Percentiles rank a stretch among this genome's conserved stretches.
phyloP scores from a whole-genome alignment of 64 coral and sea anemone species.

The Pocillopora damicornis region DNA sequence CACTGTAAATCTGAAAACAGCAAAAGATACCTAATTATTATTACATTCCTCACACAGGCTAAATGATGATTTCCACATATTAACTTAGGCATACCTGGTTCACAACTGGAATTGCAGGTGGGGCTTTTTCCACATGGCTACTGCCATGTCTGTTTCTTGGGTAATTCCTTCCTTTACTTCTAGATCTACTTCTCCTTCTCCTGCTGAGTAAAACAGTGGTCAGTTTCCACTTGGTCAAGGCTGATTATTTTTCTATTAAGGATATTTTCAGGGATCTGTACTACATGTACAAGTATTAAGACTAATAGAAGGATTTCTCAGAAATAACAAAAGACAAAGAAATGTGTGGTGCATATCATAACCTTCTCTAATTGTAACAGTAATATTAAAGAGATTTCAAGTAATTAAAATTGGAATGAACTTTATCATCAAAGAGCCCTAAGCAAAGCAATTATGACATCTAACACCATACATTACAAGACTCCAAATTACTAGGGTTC shows the following conservation, averaged over 20 bases:
- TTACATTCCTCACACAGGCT: not conserved
- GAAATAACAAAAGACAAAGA: no score
- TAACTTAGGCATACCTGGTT: slow-evolving; percentile 57
- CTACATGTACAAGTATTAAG: no score
- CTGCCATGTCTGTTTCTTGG: slow-evolving; percentile 50
- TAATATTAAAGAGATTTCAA: no score
- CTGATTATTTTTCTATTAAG: not conserved
- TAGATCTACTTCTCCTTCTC: slow-evolving; percentile 9
- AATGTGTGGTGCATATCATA: no score
- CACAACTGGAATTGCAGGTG: slow-evolving; percentile 63
- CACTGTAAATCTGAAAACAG: slow-evolving; percentile 77
- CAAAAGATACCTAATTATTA: not conserved
- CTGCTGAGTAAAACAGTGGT: not conserved
- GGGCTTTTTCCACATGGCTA: slow-evolving; percentile 72
- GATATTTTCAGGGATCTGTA: not conserved
- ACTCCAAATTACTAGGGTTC: no score
- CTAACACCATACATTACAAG: no score
- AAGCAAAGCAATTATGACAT: no score
- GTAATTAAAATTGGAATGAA: no score
- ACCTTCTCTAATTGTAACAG: no score
- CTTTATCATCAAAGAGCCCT: no score
- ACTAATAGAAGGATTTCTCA: no score
- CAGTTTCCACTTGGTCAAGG: not conserved
- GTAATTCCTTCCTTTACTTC: slow-evolving; percentile 36
- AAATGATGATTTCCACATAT: not conserved